Evolutionary conservation across 2,113 vertebrate species (phyloP).

Genomic region (Brachyhypopomus gauderio): DNA sequence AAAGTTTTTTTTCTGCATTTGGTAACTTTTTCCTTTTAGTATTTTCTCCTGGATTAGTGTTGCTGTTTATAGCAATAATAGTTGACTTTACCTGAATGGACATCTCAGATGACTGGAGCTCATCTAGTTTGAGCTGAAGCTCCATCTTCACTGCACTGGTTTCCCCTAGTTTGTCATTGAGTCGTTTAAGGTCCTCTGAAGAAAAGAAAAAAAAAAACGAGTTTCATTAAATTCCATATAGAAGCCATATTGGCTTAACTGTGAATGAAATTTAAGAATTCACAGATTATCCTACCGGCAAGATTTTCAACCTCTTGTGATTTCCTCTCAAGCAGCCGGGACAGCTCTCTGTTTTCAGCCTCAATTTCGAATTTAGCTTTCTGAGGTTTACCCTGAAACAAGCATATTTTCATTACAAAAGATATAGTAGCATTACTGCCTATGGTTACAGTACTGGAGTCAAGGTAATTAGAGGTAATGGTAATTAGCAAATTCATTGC

Average conservation of each 20-base stretch:
- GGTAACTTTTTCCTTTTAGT: not conserved
- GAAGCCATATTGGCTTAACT: not conserved
- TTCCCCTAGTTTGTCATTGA: conserved; percentile 89
- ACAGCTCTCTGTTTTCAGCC: conserved; percentile 91
- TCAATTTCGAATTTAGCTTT: conserved; percentile 92
- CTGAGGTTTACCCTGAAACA: conserved; percentile 74
- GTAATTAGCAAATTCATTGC: too few relatives aligned
- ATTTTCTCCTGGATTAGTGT: not conserved
- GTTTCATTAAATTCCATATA: not conserved
- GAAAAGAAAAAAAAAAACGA: not conserved
- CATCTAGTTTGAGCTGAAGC: conserved; percentile 91
- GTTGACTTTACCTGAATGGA: conserved; percentile 81
- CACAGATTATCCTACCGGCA: conserved; percentile 75
- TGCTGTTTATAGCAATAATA: not conserved
- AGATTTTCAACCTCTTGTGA: conserved; percentile 91
- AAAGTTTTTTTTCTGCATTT: too few relatives aligned
- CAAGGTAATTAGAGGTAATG: too few relatives aligned
- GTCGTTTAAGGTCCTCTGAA: conserved; percentile 86
- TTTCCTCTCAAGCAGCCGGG: conserved; percentile 85
- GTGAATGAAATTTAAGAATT: not conserved
- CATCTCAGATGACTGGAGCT: conserved; percentile 87
- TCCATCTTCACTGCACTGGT: conserved; percentile 85
- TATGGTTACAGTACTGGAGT: too few relatives aligned
- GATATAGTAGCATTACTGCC: too few relatives aligned
- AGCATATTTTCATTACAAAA: not conserved